Base-by-base conservation (phyloP, 2,888 invertebrate species). In the Protophormia terraenovae region DNA sequence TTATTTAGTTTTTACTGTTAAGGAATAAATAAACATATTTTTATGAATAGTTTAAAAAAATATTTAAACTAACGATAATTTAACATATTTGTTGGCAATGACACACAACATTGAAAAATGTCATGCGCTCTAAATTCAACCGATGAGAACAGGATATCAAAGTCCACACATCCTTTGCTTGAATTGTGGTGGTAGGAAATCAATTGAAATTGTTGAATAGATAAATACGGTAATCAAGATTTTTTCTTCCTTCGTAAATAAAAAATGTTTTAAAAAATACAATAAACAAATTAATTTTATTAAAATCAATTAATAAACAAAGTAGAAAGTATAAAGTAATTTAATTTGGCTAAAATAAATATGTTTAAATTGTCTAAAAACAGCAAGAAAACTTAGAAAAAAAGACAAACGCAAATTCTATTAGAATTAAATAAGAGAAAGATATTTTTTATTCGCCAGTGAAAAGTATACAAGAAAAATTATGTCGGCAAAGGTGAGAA, bases 171-270 rank as follows among this genome's bases (percentile, higher is more conserved):
- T 80, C 50, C 45, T 75, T 84, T 69, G 35, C n/a, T 66, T 29
- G 10, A 53, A 45, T 24, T 32, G 14, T 72, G 58, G 73, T 81
- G 81, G 81, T 73, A 64, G 62, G 62, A 85, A 77, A 85, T 85
- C 81, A 85, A 81, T 85, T 78, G 53, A 75, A 85, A 69, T 85
- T 85, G 84, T 85, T 82, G 81, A 85, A 82, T 85, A 85, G 84
- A 85, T 85, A 82, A 84, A 73, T 77, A 69, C 77, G 81, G 77
- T 77, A 81, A 77, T 77, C 50, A 77, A n/a, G 62, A 80, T 27
- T 58, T 80, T 75, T 81, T 38, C 69, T 22, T 71, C 66, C 35
- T 41, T 69, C 41, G 62, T 27, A 41, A 53, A 50, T 14, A 79
- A 72, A 19, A 32, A 62, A 67, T 64, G 29, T 77, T 77, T 47